These are phyloP conservation scores for Microctonus hyperodae DNA, from an alignment of 2,888 invertebrate species.

Conservation along the genomic window DNA sequence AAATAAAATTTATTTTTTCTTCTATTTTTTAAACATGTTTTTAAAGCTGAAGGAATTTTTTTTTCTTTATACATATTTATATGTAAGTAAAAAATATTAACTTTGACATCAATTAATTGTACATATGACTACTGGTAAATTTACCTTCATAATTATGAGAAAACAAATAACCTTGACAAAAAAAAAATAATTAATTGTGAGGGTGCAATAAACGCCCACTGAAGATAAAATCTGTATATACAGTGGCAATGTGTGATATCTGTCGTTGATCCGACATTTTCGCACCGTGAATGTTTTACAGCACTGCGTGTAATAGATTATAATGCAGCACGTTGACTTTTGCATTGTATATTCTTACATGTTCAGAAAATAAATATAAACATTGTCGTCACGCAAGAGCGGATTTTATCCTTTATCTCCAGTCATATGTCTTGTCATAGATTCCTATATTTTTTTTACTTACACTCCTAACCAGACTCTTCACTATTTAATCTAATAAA, in stretches of 20 bases:
- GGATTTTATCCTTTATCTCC: not conserved
- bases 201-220: not conserved
- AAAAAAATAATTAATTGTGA: not conserved
- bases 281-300: constrained; percentile 37
- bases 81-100: not conserved
- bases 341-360: not conserved
- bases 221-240: constrained; percentile 14
- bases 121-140: not conserved
- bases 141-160: not conserved
- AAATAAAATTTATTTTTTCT: constrained; percentile 48
- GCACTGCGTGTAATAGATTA: constrained; percentile 2
- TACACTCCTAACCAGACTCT: not conserved
- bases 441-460: constrained; percentile 7
- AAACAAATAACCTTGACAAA: not conserved
- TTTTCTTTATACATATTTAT: not conserved
- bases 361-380: not conserved
- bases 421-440: not conserved
- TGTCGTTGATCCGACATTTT: constrained; percentile 36
- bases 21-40: not conserved
- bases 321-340: not conserved
- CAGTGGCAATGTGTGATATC: constrained; percentile 26
- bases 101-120: no score
- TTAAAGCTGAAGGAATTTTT: not conserved
- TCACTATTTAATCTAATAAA: not conserved
- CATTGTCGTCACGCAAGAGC: not conserved